Evolutionary conservation across 1,140 invertebrate species (phyloP).

Genomic region (Charaxes varanes): DNA sequence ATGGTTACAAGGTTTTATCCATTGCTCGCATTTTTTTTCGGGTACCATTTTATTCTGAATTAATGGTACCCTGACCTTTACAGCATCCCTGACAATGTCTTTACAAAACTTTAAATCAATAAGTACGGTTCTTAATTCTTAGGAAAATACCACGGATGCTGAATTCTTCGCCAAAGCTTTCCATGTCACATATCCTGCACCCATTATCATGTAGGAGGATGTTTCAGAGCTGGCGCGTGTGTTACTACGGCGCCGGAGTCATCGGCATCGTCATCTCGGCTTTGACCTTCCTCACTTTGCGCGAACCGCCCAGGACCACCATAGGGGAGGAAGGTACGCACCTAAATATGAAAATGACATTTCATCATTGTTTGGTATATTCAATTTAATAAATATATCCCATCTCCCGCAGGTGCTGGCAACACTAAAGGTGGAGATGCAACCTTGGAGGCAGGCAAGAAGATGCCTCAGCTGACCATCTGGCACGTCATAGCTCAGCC

Average conservation of each 20-base stretch:
- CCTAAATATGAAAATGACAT: background rate
- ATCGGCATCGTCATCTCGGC: conserved; percentile 84
- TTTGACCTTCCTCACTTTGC: conserved; percentile 84
- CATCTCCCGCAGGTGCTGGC: conserved; percentile 25
- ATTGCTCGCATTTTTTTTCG: background rate
- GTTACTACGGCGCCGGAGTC: conserved; percentile 89
- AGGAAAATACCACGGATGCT: no score
- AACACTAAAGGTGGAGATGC: conserved; percentile 39
- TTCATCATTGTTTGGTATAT: background rate
- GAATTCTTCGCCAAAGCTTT: no score
- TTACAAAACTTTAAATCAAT: no score
- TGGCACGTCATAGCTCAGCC: conserved; percentile 86
- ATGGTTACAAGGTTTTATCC: background rate
- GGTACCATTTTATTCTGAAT: no score
- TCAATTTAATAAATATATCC: background rate
- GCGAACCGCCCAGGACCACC: conserved; percentile 83
- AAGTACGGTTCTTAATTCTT: no score
- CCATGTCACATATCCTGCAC: no score
- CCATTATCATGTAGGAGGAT: no score
- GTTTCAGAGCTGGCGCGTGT: conserved; percentile 88
- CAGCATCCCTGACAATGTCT: no score
- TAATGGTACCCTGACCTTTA: no score
- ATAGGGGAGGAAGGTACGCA: conserved; percentile 79
- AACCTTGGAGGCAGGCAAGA: conserved; percentile 45
- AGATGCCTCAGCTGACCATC: conserved; percentile 75